Evolutionary conservation across 2,888 invertebrate species (phyloP), one percentile per base, ranked within the genome.

Genomic region (Sphaerophoria rueppellii): DNA sequence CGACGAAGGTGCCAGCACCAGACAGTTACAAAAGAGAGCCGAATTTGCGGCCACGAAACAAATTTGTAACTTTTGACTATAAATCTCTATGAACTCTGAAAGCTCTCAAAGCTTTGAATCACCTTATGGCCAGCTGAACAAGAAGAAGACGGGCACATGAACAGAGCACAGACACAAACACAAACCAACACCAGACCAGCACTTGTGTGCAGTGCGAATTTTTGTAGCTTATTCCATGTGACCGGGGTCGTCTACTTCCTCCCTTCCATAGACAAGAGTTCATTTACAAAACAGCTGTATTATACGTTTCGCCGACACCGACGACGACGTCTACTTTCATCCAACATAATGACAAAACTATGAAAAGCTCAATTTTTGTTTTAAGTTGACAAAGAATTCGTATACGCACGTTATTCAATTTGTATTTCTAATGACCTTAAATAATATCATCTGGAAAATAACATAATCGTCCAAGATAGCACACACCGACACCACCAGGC

Each of bases 231-330:
- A 35, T 65, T 74, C 80, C 83, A 83, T 83, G 83, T 83, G 83
- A 83, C 80, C 75, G 83, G 83, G 83, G 83, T 83, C 83, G 75
- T 80, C 83, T 83, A 83, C 83, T 75, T 83, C 83, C 75, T 72
- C 72, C 75, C 69, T 73, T 73, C 67, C 52, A 16, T 71, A 70
- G 54, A 79, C 52, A 12, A 69, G 67, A 75, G 83, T 80, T 80
- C 75, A 83, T 80, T 83, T 83, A 80, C 70, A 79, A 75, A 79
- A 79, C 75, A 67, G 83, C 75, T 79, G 83, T 80, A 24, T 2
- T 24, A 72, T 75, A 72, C 50, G 71, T 75, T 60, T 60, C 52
- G 63, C 46, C 69, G 16, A 55, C 43, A 40, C 6, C 40, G 40
- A 40, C 40, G 4, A 1, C 40, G 11, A 43, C 46, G 74, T 74